Base-by-base conservation (phyloP, 1,140 invertebrate genomes). In the Episyrphus balteatus region DNA sequence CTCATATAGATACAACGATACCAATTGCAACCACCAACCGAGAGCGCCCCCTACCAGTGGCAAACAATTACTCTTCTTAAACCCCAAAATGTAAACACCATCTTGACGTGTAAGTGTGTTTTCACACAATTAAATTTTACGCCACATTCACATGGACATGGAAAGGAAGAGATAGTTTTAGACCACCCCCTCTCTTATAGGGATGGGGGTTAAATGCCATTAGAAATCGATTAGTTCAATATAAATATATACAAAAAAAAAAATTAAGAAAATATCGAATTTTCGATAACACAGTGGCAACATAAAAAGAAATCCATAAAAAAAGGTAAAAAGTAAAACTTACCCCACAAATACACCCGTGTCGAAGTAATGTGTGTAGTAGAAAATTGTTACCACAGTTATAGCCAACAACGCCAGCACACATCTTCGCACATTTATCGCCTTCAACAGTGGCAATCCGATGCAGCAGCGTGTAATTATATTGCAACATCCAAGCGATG, bases 291-390 rank as follows among this genome's bases (percentile, higher is more conserved):
- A 38, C 36, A 38, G 36, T 10, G 17, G 6, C n/a, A n/a, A 38
- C 36, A 14, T 5, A 38, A n/a, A 42, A 31, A 42, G 21, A n/a
- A n/a, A 42, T 11, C 5, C 14, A 42, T 30, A 42, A 47, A 19
- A 17, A 38, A 14, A 37, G 14, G 14, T 9, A 37, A 11, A 9
- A 9, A 19, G 15, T 3, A 37, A 38, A 21, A 65, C 73, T 78
- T 59, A 83, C 81, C 80, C 83, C 36, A 80, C 77, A 48, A 84
- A 71, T n/a, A 81, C 78, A 57, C 73, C 78, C 57, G 77, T 82
- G 62, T 76, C 74, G 53, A 85, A 75, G 57, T 84, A 83, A 64
- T 82, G 78, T 19, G 79, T 81, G 68, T 83, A 84, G 67, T 83
- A 83, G 61, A 84, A 78, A 64, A 84, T 85, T 52, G 79, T 82